A percentile compares a stretch with the other conserved stretches of the same genome.
Conservation (phyloP, 2,113 vertebrate species). For the Toxostoma redivivum region DNA sequence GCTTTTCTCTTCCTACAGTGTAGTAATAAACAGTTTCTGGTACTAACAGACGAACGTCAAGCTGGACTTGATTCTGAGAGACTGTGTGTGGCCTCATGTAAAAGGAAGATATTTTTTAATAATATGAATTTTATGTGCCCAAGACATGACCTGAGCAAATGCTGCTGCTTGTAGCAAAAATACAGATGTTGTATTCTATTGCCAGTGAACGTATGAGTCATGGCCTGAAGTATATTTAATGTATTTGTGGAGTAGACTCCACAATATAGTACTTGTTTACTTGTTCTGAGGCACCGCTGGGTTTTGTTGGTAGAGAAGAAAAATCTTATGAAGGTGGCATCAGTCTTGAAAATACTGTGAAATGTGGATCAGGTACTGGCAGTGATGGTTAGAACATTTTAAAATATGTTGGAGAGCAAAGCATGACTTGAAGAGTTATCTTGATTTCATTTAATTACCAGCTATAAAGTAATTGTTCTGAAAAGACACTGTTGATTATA, state of each 20-base stretch:
- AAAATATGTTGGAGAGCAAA: neutral
- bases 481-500: neutral
- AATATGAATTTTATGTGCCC: neutral
- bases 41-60: neutral
- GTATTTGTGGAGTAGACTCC: neutral
- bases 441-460: neutral
- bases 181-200: neutral
- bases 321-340: neutral
- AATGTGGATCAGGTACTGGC: neutral
- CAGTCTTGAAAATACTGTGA: neutral
- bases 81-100: neutral
- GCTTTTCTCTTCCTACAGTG: neutral
- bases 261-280: neutral
- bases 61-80: neutral
- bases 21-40: neutral
- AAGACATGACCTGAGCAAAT: neutral
- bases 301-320: neutral
- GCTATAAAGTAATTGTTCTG: neutral
- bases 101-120: neutral
- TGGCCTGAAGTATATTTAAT: neutral
- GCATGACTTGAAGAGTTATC: neutral
- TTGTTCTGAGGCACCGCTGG: neutral
- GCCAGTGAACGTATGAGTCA: neutral
- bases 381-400: neutral
- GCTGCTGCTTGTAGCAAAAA: neutral